These are phyloP conservation scores for Drosophila lini DNA, from an alignment of 1,140 invertebrate species.

Conservation along the genomic window DNA sequence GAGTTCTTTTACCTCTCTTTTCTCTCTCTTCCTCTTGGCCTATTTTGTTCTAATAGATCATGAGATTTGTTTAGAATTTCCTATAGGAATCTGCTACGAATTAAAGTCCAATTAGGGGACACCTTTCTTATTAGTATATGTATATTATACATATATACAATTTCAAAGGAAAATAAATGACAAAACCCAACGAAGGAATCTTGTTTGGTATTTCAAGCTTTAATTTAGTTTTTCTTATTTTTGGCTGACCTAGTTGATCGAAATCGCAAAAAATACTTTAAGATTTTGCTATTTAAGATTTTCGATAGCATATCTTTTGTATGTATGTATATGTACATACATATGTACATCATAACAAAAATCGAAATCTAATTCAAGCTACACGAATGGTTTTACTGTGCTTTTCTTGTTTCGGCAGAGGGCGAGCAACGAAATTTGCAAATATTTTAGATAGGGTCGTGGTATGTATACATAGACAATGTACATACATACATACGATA, in stretches of 20 bases:
- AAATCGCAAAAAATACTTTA: conserved; percentile 1
- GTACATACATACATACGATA: neutral
- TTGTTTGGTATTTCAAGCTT: neutral
- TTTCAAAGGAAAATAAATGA: neutral
- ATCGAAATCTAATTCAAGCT: too few relatives aligned
- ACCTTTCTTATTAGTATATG: neutral
- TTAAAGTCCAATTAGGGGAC: conserved; percentile 23
- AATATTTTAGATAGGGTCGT: neutral
- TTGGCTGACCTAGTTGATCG: conserved; percentile 27
- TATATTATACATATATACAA: too few relatives aligned
- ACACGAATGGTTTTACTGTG: too few relatives aligned
- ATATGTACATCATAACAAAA: too few relatives aligned
- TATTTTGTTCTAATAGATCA: conserved; percentile 17
- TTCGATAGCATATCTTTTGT: conserved; percentile 14
- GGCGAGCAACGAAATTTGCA: neutral
- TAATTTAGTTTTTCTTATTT: conserved; percentile 5
- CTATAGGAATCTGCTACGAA: conserved; percentile 11
- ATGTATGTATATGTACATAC: neutral
- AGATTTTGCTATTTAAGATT: conserved; percentile 14
- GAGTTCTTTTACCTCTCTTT: neutral
- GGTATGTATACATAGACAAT: neutral
- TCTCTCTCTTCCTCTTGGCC: too few relatives aligned
- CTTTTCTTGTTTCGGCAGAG: too few relatives aligned
- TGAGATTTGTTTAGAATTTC: conserved; percentile 13
- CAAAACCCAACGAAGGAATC: neutral